Percentiles rank a stretch among this genome's conserved stretches.
phyloP scores from a whole-genome alignment of 2,113 vertebrate species.

The Charadrius vociferus region DNA sequence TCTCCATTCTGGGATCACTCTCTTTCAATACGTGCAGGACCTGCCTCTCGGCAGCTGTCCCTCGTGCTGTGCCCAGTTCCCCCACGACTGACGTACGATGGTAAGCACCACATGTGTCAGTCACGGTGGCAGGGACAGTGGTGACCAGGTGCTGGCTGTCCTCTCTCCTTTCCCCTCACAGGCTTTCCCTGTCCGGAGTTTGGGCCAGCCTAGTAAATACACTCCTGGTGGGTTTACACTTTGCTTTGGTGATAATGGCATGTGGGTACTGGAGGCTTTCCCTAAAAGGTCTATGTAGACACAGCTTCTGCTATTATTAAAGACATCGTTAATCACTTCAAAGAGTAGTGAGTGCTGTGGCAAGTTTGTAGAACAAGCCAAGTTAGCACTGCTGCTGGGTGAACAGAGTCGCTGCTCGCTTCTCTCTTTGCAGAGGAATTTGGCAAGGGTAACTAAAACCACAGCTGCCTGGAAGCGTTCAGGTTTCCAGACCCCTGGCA shows the following conservation, averaged over 20 bases:
- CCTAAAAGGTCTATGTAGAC: not conserved
- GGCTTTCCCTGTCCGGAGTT: not conserved
- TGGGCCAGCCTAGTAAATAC: not conserved
- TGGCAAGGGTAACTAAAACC: not conserved
- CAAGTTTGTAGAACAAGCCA: not conserved
- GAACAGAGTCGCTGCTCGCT: not conserved
- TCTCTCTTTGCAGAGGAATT: slow-evolving; percentile 8
- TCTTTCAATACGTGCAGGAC: not conserved
- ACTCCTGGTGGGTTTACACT: not conserved
- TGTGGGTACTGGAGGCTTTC: not conserved
- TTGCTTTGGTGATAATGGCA: not conserved
- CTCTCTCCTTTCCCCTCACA: not conserved
- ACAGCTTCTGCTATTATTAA: not conserved
- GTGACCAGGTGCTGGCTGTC: not conserved
- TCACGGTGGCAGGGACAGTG: fast-evolving
- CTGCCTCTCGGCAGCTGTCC: not conserved
- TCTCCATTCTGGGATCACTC: not conserved
- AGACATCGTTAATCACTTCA: slow-evolving; percentile 5
- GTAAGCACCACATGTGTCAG: not conserved
- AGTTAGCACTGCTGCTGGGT: not conserved
- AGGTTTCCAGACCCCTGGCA: slow-evolving; percentile 37
- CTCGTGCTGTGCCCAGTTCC: fast-evolving
- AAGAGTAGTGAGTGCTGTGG: not conserved
- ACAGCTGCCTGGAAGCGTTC: slow-evolving; percentile 15
- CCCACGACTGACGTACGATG: fast-evolving